Base-by-base conservation (phyloP, 2,888 invertebrate genomes). In the Diogma glabrata region DNA sequence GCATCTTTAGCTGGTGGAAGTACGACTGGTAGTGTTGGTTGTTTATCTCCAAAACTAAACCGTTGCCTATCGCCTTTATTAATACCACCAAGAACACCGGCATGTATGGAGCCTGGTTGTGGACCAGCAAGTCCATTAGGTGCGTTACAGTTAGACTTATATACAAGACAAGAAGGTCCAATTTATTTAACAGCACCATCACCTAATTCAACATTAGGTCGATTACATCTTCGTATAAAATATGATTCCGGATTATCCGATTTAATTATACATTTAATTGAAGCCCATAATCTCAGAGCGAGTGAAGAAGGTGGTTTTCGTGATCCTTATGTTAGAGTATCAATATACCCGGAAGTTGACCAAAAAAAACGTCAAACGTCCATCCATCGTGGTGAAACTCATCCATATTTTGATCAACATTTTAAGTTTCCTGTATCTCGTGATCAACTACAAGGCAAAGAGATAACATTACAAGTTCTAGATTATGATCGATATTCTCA, bases 351-450 rank as follows among this genome's bases (percentile, higher is more conserved):
- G 0, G 85, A 86, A 64, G 87, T 92, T 14, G 92, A 92, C 67
- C 78, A 80, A 38, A 78, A 89, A 46, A 87, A 87, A 56, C 78
- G 92, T 4, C 89, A 92, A 67, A 90, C 91, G 0, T 79, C 82
- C 12, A 87, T 90, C 46, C 86, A 87, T 64, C 76, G 87, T 53
- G 87, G 87, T 64, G 86, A 89, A 60, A 78, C 84, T 8, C 88
- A 89, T 69, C 91, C 91, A 0, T 84, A 84, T 70, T 92, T 90
- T 67, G 87, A 92, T 72, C 89, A 92, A 65, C 86, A 87, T 65
- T 92, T 92, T 72, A 92, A 91, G 71, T 92, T 92, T 65, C 91
- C 92, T 1, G 86, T 92, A 8, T 87, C 90, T 12, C 85, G 87
- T 59, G 91, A 92, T 59, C 90, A 92, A 57, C 72, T 92, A 43